Conservation (phyloP, 2,113 vertebrate species). For the Phaetusa simplex region DNA sequence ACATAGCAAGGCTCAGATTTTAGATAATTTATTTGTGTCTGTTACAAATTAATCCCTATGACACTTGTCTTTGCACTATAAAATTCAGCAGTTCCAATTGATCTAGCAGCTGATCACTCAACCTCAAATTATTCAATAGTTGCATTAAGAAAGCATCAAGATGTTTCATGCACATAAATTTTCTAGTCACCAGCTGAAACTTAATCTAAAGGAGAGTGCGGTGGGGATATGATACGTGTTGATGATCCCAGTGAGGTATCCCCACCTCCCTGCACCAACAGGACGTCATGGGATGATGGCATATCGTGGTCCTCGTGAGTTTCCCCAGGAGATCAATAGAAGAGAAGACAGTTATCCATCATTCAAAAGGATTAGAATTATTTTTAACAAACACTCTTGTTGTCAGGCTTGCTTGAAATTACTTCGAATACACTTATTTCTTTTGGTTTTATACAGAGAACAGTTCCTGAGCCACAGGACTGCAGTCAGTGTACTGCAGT, state of each 20-base stretch:
- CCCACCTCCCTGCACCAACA: neutral
- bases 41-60: neutral
- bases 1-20: neutral
- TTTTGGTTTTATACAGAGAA: neutral
- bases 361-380: neutral
- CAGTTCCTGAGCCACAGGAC: accelerated
- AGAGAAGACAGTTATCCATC: neutral
- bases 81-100: neutral
- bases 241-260: neutral
- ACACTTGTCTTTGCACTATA: neutral
- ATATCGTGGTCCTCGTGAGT: neutral
- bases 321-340: neutral
- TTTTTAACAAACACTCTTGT: neutral
- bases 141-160: neutral
- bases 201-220: neutral
- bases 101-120: neutral
- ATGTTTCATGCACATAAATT: neutral
- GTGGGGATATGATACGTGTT: neutral
- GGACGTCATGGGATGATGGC: neutral
- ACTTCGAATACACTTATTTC: neutral
- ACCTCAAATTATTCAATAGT: neutral
- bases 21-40: neutral
- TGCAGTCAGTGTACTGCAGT: neutral
- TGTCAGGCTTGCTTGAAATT: neutral
- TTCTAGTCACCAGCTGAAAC: neutral